These are phyloP conservation scores for Ormyrus labotus DNA, from an alignment of 2,888 invertebrate species.

Conservation along the genomic window DNA sequence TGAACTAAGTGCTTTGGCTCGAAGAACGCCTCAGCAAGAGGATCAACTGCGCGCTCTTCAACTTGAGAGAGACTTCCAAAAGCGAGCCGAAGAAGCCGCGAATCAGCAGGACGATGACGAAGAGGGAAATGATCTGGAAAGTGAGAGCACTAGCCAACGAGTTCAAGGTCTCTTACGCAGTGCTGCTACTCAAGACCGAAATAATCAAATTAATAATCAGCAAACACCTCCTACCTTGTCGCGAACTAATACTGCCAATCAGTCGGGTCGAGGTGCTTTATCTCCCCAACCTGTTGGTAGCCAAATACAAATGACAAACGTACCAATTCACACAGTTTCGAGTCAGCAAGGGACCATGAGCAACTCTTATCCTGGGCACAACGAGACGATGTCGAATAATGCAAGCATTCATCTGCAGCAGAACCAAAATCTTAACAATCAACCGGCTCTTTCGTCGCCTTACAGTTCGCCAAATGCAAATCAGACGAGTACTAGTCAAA, in stretches of 20 bases:
- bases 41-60: constrained; percentile 92
- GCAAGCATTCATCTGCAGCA: constrained; percentile 54
- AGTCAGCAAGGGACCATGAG: constrained; percentile 63
- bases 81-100: constrained; percentile 88
- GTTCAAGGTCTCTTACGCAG: constrained; percentile 78
- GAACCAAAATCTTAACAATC: constrained; percentile 62
- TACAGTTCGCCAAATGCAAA: constrained; percentile 63
- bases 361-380: constrained; percentile 63
- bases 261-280: constrained; percentile 66
- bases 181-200: constrained; percentile 71
- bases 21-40: constrained; percentile 87
- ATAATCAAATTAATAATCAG: constrained; percentile 58
- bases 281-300: constrained; percentile 73
- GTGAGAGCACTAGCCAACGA: constrained; percentile 73
- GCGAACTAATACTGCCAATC: constrained; percentile 65
- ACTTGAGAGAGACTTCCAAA: constrained; percentile 95
- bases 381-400: constrained; percentile 56
- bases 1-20: constrained; percentile 83
- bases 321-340: constrained; percentile 69
- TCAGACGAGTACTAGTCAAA: constrained; percentile 65
- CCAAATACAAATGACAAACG: constrained; percentile 70
- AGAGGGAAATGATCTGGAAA: constrained; percentile 74
- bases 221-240: constrained; percentile 63
- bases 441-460: constrained; percentile 60
- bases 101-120: constrained; percentile 84